Base-by-base conservation (phyloP, 2,113 vertebrate species). In the Melanocharis versteri region DNA sequence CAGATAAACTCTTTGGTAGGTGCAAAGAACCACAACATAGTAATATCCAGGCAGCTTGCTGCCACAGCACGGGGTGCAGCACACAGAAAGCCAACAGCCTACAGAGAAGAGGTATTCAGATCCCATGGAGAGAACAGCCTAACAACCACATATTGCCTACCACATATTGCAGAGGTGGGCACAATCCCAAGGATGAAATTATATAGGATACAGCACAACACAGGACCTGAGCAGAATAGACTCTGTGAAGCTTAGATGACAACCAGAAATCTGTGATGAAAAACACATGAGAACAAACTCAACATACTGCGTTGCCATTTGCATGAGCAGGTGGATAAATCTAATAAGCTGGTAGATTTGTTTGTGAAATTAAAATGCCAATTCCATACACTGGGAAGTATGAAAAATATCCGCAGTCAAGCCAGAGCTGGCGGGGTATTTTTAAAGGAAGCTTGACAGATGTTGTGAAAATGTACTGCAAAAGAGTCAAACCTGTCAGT, bases 381-480 rank as follows among this genome's bases (percentile, higher is more conserved):
- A 2, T 57, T 81, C 44, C 51, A 69, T 79, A 58, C 1, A 2
- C 8, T 60, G 22, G 61, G 61, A 94, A 77, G 39, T 26, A 62
- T 47, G 51, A 45, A 72, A 93, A 90, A 92, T 44, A 83, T 8
- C 30, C 26, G 79, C n/a, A 70, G 51, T 62, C 48, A 86, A 86
- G 61, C 31, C 26, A 79, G 8, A 77, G 33, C 15, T 44, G 16
- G 16, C 21, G 60, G 35, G 13, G 9, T 87, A 82, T 84, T 93
- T 93, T 92, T 90, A 90, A 95, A 87, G 31, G 16, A 93, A 94
- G 50, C 11, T 89, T 81, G 50, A 85, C 24, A 77, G 66, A 85
- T 87, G 40, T 68, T 78, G 39, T 40, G 47, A 76, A 89, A 92
- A 93, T 37, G 58, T 44, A 64, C 13, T 7, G 14, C n/a, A 13